A percentile compares a stretch with the other conserved stretches of the same genome.
These are phyloP conservation scores for Siphlonurus alternatus DNA, from an alignment of 2,888 invertebrate species.

Conservation along the genomic window DNA sequence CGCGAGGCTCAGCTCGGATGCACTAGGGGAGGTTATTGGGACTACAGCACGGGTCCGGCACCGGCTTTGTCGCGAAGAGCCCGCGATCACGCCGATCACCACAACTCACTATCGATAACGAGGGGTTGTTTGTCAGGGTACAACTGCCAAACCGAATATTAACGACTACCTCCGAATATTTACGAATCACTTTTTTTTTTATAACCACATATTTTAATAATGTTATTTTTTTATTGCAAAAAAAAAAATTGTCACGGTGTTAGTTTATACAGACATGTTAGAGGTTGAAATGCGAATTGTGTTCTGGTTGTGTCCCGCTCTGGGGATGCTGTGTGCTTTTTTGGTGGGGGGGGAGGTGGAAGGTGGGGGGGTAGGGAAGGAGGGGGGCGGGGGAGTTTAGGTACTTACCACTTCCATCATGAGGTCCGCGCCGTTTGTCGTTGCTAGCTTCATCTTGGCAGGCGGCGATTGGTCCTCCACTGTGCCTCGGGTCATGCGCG, in stretches of 20 bases:
- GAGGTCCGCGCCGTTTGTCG: constrained; percentile 10
- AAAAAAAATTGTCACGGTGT: not conserved
- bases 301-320: not conserved
- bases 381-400: not conserved
- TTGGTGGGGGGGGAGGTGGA: not conserved
- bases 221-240: not conserved
- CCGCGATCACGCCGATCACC: too few relatives aligned
- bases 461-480: constrained; percentile 5
- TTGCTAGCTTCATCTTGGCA: constrained; percentile 8
- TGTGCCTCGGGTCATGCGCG: constrained; percentile 4
- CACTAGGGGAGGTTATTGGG: not conserved
- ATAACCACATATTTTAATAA: not conserved
- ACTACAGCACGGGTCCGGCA: not conserved
- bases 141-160: too few relatives aligned
- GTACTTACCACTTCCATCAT: constrained; percentile 11
- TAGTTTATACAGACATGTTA: not conserved
- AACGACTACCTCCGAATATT: not conserved
- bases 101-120: too few relatives aligned
- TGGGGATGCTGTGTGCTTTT: not conserved
- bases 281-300: not conserved
- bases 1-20: not conserved
- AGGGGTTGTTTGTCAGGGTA: too few relatives aligned
- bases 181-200: not conserved
- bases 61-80: too few relatives aligned
- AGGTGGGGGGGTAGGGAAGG: not conserved